Conservation (phyloP, 30 jellyfish, hydroid and myxozoan genomes). For the Turritopsis rubra region DNA sequence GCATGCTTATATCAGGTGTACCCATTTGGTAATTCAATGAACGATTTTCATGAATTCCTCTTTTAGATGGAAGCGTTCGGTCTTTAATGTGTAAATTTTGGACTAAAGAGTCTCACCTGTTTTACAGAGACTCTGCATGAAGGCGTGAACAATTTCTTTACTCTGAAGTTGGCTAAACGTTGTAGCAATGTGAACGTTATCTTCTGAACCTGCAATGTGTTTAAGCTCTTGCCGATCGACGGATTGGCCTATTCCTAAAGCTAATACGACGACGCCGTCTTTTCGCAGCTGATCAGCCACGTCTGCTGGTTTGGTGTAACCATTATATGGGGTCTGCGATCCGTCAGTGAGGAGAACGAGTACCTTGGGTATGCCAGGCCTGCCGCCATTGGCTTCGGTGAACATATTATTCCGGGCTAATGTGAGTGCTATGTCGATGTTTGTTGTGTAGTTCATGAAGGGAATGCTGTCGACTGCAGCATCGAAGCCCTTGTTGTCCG, state of each 20-base stretch:
- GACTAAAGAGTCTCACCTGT: conserved; percentile 12
- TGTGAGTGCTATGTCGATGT: conserved; percentile 55
- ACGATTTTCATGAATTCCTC: too few species aligned
- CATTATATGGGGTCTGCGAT: conserved; percentile 44
- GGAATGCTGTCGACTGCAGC: conserved; percentile 57
- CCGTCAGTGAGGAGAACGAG: conserved; percentile 68
- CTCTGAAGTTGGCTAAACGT: conserved; percentile 39
- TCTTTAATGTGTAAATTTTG: too few species aligned
- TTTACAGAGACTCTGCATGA: conserved; percentile 36
- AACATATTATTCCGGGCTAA: conserved; percentile 38
- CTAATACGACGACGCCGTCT: conserved; percentile 38
- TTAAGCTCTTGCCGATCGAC: conserved; percentile 33
- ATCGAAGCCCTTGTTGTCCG: conserved; percentile 33
- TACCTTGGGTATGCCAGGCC: conserved; percentile 39
- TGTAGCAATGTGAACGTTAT: conserved; percentile 28
- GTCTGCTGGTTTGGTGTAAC: conserved; percentile 41
- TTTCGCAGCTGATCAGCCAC: conserved; percentile 41
- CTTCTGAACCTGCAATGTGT: conserved; percentile 36
- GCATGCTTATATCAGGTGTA: too few species aligned
- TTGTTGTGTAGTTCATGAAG: conserved; percentile 45
- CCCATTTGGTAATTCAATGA: too few species aligned
- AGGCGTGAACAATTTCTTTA: conserved; percentile 32
- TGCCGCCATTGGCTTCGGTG: conserved; percentile 32
- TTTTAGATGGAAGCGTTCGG: too few species aligned
- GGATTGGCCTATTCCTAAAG: conserved; percentile 58